Evolutionary conservation across 2,797 vertebrate species (phyloP), one percentile per base, ranked within the genome.

Genomic region (Cephalopachus bancanus): DNA sequence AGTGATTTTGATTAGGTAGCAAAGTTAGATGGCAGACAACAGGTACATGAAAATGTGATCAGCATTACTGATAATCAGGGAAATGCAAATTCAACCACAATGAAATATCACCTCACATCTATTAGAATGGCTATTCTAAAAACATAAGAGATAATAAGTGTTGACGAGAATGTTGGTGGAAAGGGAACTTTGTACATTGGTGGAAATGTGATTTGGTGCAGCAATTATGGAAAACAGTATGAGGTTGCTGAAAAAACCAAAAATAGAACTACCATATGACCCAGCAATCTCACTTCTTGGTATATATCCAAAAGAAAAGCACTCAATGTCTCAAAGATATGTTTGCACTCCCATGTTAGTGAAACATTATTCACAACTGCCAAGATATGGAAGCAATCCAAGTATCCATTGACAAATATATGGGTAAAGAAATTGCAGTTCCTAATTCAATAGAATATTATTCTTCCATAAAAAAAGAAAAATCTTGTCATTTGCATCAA

Each of bases 1-100:
- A 92, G 10, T 83, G 22, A 76, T 71, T 92, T 60, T 92, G 26
- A 30, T 92, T 71, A 75, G 15, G 49, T 92, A 30, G 71, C 55
- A 71, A 92, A 94, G 44, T 53, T 37, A 75, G 33, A n/a, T 84
- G 30, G 10, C 55, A 81, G 10, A 89, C 20, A 53, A 71, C 11
- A 44, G 44, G 44, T 44, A 44, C 44, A 44, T 44, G 44, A 44
- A 44, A 44, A 44, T 5, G 44, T 44, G 14, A 12, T 92, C 37
- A 60, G 10, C 3, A 83, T 37, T 24, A 88, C 17, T 87, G 59
- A 37, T 67, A 24, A 88, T 28, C 15, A 81, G 12, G 55, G 14
- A 83, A 92, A 76, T 53, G 11, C 8, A 83, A 89, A 76, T 71
- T 10, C 24, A 78, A 88, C 59, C 62, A 83, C 17, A 57, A 83